A percentile compares a stretch with the other conserved stretches of the same genome.
Evolutionary conservation across 1,140 invertebrate species (phyloP).

Genomic region (Copidosoma floridanum): DNA sequence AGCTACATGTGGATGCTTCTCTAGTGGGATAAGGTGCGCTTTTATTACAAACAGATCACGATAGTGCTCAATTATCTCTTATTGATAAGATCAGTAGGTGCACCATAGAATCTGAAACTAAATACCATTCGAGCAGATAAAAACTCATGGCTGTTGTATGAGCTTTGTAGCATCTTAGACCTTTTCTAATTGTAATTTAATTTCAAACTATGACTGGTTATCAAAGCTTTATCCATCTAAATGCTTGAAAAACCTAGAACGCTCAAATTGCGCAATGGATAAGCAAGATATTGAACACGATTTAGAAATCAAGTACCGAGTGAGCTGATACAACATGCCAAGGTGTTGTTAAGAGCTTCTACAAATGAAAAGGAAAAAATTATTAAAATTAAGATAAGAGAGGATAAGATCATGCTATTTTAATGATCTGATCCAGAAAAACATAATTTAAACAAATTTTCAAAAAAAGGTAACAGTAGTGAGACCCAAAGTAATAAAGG

Average conservation of each 20-base stretch:
- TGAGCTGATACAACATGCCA: conserved; percentile 39
- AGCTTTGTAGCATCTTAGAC: not conserved
- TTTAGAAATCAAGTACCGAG: conserved; percentile 21
- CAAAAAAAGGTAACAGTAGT: too few species aligned
- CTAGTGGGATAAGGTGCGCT: not conserved
- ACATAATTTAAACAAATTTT: not conserved
- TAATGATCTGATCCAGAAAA: conserved; percentile 12
- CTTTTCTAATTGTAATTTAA: not conserved
- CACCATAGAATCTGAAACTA: not conserved
- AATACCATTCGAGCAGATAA: conserved; percentile 1
- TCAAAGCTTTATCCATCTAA: conserved; percentile 8
- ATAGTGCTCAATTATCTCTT: not conserved
- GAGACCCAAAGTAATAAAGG: too few species aligned
- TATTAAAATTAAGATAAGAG: too few species aligned
- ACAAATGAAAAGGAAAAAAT: not conserved
- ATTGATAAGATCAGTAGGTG: too few species aligned
- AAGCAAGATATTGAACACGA: conserved; percentile 6
- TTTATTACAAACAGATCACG: conserved; percentile 9
- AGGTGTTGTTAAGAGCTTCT: conserved; percentile 44
- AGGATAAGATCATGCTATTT: too few species aligned
- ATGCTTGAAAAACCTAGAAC: too few species aligned
- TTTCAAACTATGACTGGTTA: not conserved
- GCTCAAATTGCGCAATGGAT: conserved; percentile 15
- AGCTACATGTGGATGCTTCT: conserved; percentile 13
- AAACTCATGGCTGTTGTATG: not conserved